Percentiles rank a stretch among this genome's conserved stretches.
phyloP scores from a whole-genome alignment of 53 echinoderm and acorn worm species.

The Holothuria scabra region DNA sequence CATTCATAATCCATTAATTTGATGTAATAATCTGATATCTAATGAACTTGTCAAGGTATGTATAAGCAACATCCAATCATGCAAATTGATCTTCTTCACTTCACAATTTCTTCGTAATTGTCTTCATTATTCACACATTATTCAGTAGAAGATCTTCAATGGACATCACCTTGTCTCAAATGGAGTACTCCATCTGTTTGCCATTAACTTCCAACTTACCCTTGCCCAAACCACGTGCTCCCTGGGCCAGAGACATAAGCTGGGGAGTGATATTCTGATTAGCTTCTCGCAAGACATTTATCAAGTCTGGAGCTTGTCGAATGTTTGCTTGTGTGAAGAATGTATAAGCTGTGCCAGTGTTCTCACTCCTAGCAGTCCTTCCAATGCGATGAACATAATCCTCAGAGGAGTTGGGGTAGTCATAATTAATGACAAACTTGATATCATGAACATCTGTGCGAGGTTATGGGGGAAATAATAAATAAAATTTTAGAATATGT shows the following conservation, averaged over 20 bases:
- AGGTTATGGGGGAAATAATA: neutral
- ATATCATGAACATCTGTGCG: conserved; percentile 86
- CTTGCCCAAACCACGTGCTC: conserved; percentile 70
- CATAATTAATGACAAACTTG: conserved; percentile 99
- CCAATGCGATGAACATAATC: conserved; percentile 99
- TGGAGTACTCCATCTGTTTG: too few relatives aligned
- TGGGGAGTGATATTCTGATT: conserved; percentile 86
- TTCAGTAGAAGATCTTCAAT: too few relatives aligned
- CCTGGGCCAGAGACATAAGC: conserved; percentile 83
- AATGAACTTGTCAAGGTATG: too few relatives aligned
- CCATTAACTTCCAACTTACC: conserved; percentile 57
- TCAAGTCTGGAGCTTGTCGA: conserved; percentile 85
- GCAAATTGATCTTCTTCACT: too few relatives aligned
- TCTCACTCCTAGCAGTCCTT: conserved; percentile 95
- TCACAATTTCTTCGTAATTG: too few relatives aligned
- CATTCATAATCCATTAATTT: too few relatives aligned
- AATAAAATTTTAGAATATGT: too few relatives aligned
- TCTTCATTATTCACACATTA: too few relatives aligned
- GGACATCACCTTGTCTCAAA: too few relatives aligned
- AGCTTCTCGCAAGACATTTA: conserved; percentile 84
- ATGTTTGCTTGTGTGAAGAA: conserved; percentile 90
- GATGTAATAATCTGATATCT: too few relatives aligned
- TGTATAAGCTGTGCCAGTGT: conserved; percentile 96
- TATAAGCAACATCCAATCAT: too few relatives aligned
- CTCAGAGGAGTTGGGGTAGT: conserved; percentile 96